A percentile compares a stretch with the other conserved stretches of the same genome.
These are phyloP conservation scores for Salpingus planirostris DNA, from an alignment of 2,888 invertebrate genomes.

Conservation along the genomic window DNA sequence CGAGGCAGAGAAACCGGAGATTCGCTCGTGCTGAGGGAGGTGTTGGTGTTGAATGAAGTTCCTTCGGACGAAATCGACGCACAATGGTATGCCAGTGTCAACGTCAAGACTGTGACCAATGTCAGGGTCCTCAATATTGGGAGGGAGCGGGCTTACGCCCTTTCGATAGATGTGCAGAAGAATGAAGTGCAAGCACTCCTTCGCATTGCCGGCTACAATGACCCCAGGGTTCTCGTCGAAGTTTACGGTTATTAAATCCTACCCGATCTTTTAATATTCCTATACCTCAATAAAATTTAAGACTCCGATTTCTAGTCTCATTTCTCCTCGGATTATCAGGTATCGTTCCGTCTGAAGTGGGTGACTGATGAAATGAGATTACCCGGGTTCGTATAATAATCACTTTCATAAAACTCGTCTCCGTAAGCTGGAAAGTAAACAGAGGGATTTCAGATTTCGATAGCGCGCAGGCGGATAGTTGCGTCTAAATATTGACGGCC, in stretches of 20 bases:
- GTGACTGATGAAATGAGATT: too few relatives aligned
- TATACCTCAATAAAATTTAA: too few relatives aligned
- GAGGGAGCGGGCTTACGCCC: conserved; percentile 22
- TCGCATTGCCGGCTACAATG: conserved; percentile 20
- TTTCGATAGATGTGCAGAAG: conserved; percentile 23
- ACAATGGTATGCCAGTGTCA: conserved; percentile 21
- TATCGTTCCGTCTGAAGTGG: too few relatives aligned
- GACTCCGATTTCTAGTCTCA: too few relatives aligned
- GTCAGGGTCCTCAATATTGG: conserved; percentile 27
- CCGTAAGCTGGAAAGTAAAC: too few relatives aligned
- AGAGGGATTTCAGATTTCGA: too few relatives aligned
- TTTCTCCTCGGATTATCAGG: too few relatives aligned
- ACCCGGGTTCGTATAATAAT: too few relatives aligned
- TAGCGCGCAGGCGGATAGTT: too few relatives aligned
- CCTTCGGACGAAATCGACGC: conserved; percentile 19
- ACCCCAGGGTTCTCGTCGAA: conserved; percentile 26
- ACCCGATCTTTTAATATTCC: too few relatives aligned
- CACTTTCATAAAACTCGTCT: too few relatives aligned
- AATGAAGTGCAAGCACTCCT: conserved; percentile 21
- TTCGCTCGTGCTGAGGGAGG: conserved; percentile 6
- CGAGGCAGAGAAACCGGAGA: conserved; percentile 7
- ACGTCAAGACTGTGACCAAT: conserved; percentile 20
- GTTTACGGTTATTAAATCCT: conserved; percentile 24
- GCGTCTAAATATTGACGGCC: too few relatives aligned
- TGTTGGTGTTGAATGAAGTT: conserved; percentile 10